These are phyloP conservation scores for Epinotia brunnichana DNA, from an alignment of 2,888 invertebrate species.

Conservation along the genomic window DNA sequence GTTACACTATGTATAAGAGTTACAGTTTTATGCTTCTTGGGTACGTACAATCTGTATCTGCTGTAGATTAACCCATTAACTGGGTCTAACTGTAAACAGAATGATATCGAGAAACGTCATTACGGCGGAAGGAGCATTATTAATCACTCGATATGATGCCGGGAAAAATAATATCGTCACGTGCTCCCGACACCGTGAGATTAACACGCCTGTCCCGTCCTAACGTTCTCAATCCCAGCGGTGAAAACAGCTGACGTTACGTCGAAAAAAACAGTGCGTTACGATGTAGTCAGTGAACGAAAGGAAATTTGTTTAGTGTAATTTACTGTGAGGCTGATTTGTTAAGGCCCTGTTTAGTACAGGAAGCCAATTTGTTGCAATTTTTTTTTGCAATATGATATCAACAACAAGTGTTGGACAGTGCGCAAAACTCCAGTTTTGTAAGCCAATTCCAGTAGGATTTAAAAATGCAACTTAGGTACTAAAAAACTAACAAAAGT, in stretches of 20 bases:
- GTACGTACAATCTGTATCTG: too few relatives aligned
- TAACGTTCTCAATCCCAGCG: constrained; percentile 42
- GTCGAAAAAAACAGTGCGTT: constrained; percentile 37
- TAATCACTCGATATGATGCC: constrained; percentile 78
- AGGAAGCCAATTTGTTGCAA: not conserved
- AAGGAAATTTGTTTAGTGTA: constrained; percentile 38
- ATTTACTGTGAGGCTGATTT: constrained; percentile 37
- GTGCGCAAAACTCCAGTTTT: too few relatives aligned
- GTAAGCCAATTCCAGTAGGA: too few relatives aligned
- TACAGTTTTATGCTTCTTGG: too few relatives aligned
- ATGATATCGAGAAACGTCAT: constrained; percentile 68
- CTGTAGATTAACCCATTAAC: constrained; percentile 64
- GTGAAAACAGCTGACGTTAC: constrained; percentile 43
- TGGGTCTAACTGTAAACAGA: constrained; percentile 49
- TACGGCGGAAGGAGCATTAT: constrained; percentile 75
- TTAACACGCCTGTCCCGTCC: constrained; percentile 73
- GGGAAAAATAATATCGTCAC: constrained; percentile 81
- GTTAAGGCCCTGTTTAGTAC: constrained; percentile 13
- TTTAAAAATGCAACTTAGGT: too few relatives aligned
- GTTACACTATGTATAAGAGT: too few relatives aligned
- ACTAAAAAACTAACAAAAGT: too few relatives aligned
- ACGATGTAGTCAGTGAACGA: constrained; percentile 34
- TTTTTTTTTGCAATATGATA: too few relatives aligned
- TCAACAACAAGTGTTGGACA: too few relatives aligned
- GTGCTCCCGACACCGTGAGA: constrained; percentile 78